Evolutionary conservation across 2,113 vertebrate species (phyloP).

Genomic region (Lophochroa leadbeateri): DNA sequence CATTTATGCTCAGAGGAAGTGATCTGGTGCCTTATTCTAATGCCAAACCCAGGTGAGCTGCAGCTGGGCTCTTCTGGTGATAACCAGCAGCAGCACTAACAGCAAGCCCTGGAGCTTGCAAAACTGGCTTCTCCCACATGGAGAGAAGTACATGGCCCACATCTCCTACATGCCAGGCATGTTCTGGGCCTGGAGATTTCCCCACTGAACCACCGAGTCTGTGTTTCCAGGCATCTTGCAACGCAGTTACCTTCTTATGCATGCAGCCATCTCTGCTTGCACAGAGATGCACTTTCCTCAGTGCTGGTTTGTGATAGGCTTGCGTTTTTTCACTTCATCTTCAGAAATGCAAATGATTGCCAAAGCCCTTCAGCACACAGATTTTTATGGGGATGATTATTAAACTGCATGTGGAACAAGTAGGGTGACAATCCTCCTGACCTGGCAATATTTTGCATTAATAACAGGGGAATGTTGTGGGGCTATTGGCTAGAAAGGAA

Average conservation of each 20-base stretch:
- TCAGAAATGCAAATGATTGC: background rate
- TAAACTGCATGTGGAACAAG: background rate
- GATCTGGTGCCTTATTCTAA: background rate
- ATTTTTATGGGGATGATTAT: background rate
- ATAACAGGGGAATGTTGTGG: background rate
- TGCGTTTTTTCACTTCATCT: background rate
- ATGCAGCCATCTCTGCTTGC: background rate
- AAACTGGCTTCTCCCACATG: background rate
- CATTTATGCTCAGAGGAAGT: background rate
- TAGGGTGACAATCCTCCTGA: background rate
- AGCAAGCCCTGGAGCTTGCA: background rate
- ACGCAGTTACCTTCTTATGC: background rate
- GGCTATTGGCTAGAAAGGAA: background rate
- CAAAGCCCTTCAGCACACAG: rapidly evolving
- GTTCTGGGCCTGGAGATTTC: background rate
- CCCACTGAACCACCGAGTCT: background rate
- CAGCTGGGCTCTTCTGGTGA: background rate
- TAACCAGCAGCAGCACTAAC: background rate
- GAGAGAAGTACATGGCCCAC: background rate
- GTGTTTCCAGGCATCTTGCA: background rate
- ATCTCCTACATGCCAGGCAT: background rate
- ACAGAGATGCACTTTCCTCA: background rate
- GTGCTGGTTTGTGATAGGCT: background rate
- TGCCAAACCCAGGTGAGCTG: background rate
- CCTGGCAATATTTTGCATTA: background rate